Conservation (phyloP, 1,140 invertebrate genomes). For the Ostrea edulis region DNA sequence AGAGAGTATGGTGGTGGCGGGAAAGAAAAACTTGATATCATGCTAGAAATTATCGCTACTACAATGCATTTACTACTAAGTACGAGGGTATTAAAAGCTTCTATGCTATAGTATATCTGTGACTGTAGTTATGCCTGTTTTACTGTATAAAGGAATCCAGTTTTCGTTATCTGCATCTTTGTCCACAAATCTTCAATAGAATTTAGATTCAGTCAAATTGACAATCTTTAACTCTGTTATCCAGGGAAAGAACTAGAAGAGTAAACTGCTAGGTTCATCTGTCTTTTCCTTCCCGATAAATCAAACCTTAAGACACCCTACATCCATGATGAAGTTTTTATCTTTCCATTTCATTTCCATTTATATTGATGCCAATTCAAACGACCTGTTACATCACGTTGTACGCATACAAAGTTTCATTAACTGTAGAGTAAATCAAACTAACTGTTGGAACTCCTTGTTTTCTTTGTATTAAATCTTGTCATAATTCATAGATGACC, state of each 20-base stretch:
- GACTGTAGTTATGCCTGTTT: not conserved
- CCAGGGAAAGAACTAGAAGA: not conserved
- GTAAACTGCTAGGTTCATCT: not conserved
- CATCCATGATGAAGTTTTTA: not conserved
- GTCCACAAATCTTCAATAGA: not conserved
- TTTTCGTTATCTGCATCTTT: too few species aligned
- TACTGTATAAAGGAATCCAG: too few species aligned
- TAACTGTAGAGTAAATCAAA: not conserved
- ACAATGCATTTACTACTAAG: not conserved
- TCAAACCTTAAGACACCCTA: not conserved
- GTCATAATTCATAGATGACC: not conserved
- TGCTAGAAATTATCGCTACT: not conserved
- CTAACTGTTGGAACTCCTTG: not conserved
- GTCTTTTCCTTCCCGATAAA: not conserved
- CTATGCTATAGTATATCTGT: not conserved
- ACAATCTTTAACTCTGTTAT: not conserved
- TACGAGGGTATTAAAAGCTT: not conserved
- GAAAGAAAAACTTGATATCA: not conserved
- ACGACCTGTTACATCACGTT: not conserved
- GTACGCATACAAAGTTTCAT: not conserved
- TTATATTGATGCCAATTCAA: not conserved
- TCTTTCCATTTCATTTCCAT: constrained; percentile 6
- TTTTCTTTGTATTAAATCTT: not conserved
- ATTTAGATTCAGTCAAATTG: not conserved
- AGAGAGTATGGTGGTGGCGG: too few species aligned